Base-by-base conservation (phyloP, 2,888 invertebrate species). In the Amphiduros pacificus region DNA sequence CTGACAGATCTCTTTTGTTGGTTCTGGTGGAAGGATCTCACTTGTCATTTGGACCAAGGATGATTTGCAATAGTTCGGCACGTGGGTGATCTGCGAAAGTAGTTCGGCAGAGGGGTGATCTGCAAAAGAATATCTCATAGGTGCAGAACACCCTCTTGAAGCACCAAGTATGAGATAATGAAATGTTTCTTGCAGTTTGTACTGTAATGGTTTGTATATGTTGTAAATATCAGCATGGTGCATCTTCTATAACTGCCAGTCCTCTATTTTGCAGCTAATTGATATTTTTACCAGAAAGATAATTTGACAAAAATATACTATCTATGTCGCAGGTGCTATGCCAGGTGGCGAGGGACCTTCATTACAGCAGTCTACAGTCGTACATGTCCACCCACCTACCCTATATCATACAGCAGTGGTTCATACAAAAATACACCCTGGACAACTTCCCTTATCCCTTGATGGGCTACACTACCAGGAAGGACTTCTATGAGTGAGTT, bases 351-450 rank as follows among this genome's bases (percentile, higher is more conserved):
- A 49, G 26, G 1, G 20, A 62, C 2, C 70, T 74, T 22, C 66
- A 67, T 0, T 78, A 75, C 59, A 61, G 44, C 11, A 61, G 64
- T 50, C 53, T 69, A 9, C 40, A 56, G 17, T 50, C 49, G 9
- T 77, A 68, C 60, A 65, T 78, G 56, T 54, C 62, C 17, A 64
- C 65, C 55, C 76, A 79, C 60, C 71, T 80, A 14, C 72, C 77
- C 1, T 79, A 71, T 65, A 53, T 79, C 26, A 17, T 79, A 44
- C 66, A 73, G 28, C 72, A 77, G 55, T 80, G 80, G 80, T 63
- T 77, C 1, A 61, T 65, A 11, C 61, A 67, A 48, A 61, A 64
- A 0, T 73, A 72, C 53, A 62, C 63, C 0, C 69, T 73, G 31
- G n/a, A 44, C 17, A 68, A 73, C 14, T 78, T 80, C 62, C 78